Conservation (phyloP, 1,140 invertebrate species). For the Carposina sasakii region DNA sequence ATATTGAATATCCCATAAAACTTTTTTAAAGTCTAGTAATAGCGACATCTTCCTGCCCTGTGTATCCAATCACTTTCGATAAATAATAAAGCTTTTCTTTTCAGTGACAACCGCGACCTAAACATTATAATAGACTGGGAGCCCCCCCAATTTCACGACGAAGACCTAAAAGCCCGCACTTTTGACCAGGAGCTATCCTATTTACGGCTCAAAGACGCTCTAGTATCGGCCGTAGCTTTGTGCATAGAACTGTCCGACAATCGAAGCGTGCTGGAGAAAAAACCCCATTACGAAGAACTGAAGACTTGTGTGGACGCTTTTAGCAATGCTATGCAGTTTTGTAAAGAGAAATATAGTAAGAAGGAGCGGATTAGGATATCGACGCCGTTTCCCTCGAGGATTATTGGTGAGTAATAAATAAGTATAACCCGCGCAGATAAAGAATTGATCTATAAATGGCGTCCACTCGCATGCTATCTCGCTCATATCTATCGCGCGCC, state of each 20-base stretch:
- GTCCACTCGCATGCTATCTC: too few species aligned
- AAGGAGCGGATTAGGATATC: slow-evolving; percentile 33
- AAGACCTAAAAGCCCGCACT: slow-evolving; percentile 76
- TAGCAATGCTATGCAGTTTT: slow-evolving; percentile 36
- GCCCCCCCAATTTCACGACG: slow-evolving; percentile 79
- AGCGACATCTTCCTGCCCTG: too few species aligned
- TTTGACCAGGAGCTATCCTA: slow-evolving; percentile 59
- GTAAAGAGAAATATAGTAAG: slow-evolving; percentile 29
- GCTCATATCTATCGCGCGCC: too few species aligned
- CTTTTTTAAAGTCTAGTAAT: too few species aligned
- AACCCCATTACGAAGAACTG: slow-evolving; percentile 34
- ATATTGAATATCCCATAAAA: too few species aligned
- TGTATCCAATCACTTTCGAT: too few species aligned
- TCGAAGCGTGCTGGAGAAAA: slow-evolving; percentile 31
- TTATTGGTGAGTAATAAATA: slow-evolving; percentile 56
- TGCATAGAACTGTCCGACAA: slow-evolving; percentile 46
- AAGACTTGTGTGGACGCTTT: slow-evolving; percentile 36
- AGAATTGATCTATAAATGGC: too few species aligned
- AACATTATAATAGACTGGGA: slow-evolving; percentile 75
- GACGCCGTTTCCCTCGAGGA: slow-evolving; percentile 50
- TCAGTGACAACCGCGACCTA: slow-evolving; percentile 75
- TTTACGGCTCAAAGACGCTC: slow-evolving; percentile 47
- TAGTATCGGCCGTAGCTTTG: slow-evolving; percentile 47
- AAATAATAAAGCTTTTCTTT: slow-evolving; percentile 13
- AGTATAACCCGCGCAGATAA: too few species aligned